Conservation (phyloP, 2,113 vertebrate genomes). For the Pangasianodon gigas region DNA sequence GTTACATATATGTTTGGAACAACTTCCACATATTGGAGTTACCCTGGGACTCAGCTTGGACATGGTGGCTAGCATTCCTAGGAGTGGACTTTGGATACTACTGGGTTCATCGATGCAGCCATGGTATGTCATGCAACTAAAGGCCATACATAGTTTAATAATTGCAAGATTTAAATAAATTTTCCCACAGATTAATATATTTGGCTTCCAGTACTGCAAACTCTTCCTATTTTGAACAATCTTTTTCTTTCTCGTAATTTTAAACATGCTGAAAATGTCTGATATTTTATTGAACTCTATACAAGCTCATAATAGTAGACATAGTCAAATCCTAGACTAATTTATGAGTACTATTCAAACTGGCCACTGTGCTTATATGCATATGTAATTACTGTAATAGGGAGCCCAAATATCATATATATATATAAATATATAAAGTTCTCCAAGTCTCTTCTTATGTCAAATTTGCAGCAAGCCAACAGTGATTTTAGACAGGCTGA, state of each 20-base stretch:
- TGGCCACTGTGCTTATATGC: not conserved
- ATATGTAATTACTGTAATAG: not conserved
- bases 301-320: not conserved
- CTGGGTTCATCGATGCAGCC: slow-evolving; percentile 86
- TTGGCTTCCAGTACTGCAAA: not conserved
- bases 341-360: not conserved
- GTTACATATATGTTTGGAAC: slow-evolving; percentile 86
- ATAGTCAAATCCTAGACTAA: not conserved
- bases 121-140: slow-evolving; percentile 74
- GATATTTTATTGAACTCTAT: not conserved
- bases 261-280: not conserved
- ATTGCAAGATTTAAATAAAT: not conserved
- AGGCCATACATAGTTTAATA: not conserved
- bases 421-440: not conserved
- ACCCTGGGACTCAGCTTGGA: slow-evolving; percentile 88
- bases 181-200: not conserved
- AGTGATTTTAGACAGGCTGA: not conserved
- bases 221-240: not conserved
- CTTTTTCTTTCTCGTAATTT: not conserved
- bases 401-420: not conserved
- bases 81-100: slow-evolving; percentile 90
- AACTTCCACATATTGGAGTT: slow-evolving; percentile 79
- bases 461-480: not conserved
- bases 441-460: not conserved
- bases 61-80: slow-evolving; percentile 86